Conservation (phyloP, 2,888 invertebrate species). For the Cactoblastis cactorum region DNA sequence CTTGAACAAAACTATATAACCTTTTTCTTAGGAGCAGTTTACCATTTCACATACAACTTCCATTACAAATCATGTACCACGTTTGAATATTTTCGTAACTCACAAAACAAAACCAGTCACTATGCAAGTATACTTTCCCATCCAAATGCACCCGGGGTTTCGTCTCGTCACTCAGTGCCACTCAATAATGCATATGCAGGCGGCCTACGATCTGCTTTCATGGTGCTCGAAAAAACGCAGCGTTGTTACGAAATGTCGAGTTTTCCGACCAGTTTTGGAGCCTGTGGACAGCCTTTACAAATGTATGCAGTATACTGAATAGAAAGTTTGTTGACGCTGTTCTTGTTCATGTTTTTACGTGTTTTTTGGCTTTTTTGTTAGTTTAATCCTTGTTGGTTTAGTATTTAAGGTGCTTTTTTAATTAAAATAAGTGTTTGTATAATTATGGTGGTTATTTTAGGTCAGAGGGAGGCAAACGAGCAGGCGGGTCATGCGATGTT, state of each 20-base stretch:
- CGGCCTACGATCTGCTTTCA: slow-evolving; percentile 43
- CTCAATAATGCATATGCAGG: slow-evolving; percentile 71
- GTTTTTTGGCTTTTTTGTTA: not conserved
- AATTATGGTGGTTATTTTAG: no score
- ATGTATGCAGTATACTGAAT: slow-evolving; percentile 3
- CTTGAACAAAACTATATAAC: no score
- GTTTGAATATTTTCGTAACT: no score
- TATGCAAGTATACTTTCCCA: slow-evolving; percentile 28
- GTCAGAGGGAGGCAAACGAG: no score
- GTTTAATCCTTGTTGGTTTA: not conserved
- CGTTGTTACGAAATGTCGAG: slow-evolving; percentile 14
- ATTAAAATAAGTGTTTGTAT: no score
- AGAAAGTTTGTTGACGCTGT: not conserved
- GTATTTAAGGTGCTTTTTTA: no score
- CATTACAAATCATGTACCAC: no score
- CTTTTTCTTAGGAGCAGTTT: no score
- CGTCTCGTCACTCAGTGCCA: slow-evolving; percentile 73
- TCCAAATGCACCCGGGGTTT: slow-evolving; percentile 31
- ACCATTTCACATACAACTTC: no score
- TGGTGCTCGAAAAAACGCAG: slow-evolving; percentile 39
- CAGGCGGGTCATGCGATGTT: no score
- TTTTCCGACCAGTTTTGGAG: not conserved
- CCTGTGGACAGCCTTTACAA: slow-evolving; percentile 6
- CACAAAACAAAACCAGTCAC: no score
- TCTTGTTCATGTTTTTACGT: not conserved